Evolutionary conservation across 2,888 invertebrate genomes (phyloP).

Genomic region (Tupiocoris notatus): DNA sequence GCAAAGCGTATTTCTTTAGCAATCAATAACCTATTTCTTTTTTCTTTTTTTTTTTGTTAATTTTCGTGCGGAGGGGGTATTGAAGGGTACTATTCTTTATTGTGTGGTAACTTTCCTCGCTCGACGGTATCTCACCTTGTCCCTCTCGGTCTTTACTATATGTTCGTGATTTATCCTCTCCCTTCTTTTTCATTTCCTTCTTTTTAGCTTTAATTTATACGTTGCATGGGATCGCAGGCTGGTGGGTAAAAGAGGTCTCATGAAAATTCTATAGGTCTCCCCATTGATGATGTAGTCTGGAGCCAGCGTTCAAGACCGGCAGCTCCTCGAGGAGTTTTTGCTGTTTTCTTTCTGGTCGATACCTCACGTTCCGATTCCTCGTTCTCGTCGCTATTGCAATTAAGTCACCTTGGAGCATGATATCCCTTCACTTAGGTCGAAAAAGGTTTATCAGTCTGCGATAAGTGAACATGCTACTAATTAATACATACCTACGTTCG

Average conservation of each 20-base stretch:
- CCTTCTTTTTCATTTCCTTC: conserved; percentile 1
- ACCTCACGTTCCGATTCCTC: not conserved
- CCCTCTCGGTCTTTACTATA: not conserved
- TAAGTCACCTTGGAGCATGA: conserved; percentile 27
- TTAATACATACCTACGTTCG: not conserved
- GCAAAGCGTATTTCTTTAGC: too few relatives aligned
- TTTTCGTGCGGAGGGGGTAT: too few relatives aligned
- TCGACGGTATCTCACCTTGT: not conserved
- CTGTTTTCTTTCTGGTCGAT: not conserved
- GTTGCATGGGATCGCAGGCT: not conserved
- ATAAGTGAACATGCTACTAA: not conserved
- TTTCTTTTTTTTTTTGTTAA: too few relatives aligned
- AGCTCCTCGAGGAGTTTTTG: conserved; percentile 5
- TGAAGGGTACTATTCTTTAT: too few relatives aligned
- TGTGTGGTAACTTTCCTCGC: not conserved
- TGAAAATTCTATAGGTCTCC: conserved; percentile 27
- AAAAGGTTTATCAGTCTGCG: not conserved
- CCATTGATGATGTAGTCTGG: conserved; percentile 12
- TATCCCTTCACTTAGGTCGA: not conserved
- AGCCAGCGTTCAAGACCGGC: conserved; percentile 29
- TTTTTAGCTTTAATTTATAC: not conserved
- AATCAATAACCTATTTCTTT: too few relatives aligned
- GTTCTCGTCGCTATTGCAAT: conserved; percentile 3
- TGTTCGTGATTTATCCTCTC: not conserved
- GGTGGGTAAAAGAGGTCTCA: conserved; percentile 18